Evolutionary conservation across 1,140 invertebrate species (phyloP).

Genomic region (Cydia amplana): DNA sequence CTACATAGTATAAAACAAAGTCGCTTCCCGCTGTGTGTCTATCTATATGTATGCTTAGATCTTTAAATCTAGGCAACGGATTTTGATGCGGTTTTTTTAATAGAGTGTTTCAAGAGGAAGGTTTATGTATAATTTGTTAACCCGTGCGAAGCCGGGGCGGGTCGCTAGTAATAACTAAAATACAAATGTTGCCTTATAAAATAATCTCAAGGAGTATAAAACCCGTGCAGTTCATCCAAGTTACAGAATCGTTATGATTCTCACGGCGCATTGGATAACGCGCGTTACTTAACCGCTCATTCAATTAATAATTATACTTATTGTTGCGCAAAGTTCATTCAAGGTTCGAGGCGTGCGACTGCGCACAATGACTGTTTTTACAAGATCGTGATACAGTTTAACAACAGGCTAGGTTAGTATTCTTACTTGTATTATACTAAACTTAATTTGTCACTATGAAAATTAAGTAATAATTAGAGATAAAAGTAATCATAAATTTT

Average conservation of each 20-base stretch:
- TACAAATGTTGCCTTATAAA: not conserved
- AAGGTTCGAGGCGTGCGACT: constrained; percentile 29
- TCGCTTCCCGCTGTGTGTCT: too few relatives aligned
- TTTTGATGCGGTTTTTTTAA: too few relatives aligned
- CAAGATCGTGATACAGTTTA: constrained; percentile 30
- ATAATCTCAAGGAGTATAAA: not conserved
- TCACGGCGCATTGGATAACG: constrained; percentile 28
- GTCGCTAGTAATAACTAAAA: not conserved
- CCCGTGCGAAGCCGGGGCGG: too few relatives aligned
- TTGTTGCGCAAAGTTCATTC: constrained; percentile 32
- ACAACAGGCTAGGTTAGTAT: constrained; percentile 12
- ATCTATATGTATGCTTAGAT: too few relatives aligned
- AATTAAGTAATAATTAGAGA: not conserved
- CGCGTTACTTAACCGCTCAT: constrained; percentile 28
- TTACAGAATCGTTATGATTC: constrained; percentile 32
- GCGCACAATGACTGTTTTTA: constrained; percentile 29
- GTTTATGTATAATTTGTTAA: too few relatives aligned
- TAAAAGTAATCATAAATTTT: too few relatives aligned
- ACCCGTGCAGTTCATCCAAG: constrained; percentile 14
- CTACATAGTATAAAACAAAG: too few relatives aligned
- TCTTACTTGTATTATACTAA: too few relatives aligned
- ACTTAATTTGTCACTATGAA: not conserved
- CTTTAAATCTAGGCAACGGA: too few relatives aligned
- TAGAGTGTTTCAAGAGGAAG: too few relatives aligned
- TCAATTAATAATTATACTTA: constrained; percentile 32